These are phyloP conservation scores for Threskiornis aethiopicus DNA, from an alignment of 2,797 vertebrate genomes.

Conservation along the genomic window DNA sequence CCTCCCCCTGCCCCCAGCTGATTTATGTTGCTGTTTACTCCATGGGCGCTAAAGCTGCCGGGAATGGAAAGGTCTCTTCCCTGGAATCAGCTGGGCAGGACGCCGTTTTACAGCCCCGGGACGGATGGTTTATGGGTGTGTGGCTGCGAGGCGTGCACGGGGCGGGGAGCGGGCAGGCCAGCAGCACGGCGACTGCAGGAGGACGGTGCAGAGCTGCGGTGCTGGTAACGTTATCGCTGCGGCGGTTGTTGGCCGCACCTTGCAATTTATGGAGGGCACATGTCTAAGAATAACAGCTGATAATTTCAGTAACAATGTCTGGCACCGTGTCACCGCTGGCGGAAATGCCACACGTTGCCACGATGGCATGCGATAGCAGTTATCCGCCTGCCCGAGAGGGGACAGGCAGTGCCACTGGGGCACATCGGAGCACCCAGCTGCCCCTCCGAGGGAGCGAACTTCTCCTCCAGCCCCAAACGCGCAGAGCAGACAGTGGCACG, in stretches of 20 bases:
- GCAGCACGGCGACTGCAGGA: background rate
- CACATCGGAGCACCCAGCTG: background rate
- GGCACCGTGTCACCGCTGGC: background rate
- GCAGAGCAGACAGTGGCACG: background rate
- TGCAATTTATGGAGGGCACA: background rate
- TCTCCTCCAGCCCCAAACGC: background rate
- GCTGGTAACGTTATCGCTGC: background rate
- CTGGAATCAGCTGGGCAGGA: background rate
- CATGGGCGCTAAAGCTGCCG: background rate
- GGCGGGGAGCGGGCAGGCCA: background rate
- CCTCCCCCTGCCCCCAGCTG: background rate
- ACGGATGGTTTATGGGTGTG: background rate
- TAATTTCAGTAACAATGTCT: background rate
- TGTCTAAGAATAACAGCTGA: background rate
- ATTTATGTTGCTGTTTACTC: background rate
- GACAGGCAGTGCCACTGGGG: background rate
- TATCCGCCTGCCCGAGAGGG: background rate
- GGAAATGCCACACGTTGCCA: background rate
- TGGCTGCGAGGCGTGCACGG: background rate
- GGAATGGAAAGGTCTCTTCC: background rate
- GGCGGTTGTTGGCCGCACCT: background rate
- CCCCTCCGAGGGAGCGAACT: background rate
- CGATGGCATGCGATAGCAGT: rapidly evolving
- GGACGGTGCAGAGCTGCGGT: background rate
- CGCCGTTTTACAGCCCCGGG: background rate